Evolutionary conservation across 2,113 vertebrate genomes (phyloP).

Genomic region (Stigmatopora argus): DNA sequence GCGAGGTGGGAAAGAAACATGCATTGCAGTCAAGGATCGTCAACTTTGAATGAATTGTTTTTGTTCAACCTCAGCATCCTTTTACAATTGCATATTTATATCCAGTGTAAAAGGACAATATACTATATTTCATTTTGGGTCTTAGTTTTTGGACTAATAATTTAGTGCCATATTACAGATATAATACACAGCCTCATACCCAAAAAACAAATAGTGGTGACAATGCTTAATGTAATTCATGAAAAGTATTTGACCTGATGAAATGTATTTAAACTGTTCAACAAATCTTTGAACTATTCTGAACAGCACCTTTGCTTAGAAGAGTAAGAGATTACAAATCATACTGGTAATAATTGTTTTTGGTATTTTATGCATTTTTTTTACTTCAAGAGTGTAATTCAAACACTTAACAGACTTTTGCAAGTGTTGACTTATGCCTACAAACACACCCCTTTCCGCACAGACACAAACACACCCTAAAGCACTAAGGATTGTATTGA

Average conservation of each 20-base stretch:
- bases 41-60: neutral
- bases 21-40: neutral
- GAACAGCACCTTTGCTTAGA: neutral
- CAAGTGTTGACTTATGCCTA: too few species aligned
- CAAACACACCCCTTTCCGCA: neutral
- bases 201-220: neutral
- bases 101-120: neutral
- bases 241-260: neutral
- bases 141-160: neutral
- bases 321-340: neutral
- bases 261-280: too few species aligned
- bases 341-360: neutral
- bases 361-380: neutral
- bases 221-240: neutral
- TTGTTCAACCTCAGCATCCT: neutral
- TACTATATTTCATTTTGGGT: neutral
- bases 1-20: conserved; percentile 69
- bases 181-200: neutral
- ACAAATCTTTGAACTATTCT: too few species aligned
- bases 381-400: too few species aligned
- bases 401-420: too few species aligned
- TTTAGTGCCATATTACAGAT: neutral
- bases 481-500: too few species aligned
- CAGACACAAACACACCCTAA: neutral
- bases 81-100: neutral